phyloP scores from a whole-genome alignment of 2,797 vertebrate species.

The Enteromius unitaeniatus region DNA sequence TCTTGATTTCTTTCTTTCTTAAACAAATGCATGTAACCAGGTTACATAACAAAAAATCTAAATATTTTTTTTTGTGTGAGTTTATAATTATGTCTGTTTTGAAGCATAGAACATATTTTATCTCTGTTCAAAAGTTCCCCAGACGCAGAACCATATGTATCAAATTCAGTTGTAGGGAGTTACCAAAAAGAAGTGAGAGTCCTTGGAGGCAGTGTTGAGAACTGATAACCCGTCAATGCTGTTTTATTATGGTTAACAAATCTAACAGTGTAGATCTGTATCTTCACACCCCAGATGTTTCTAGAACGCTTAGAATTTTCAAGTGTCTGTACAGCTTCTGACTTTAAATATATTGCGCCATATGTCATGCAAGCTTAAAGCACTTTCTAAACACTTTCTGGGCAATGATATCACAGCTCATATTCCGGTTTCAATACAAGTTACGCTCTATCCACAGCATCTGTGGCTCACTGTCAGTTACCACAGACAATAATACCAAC shows the following conservation, averaged over 20 bases:
- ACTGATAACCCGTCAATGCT: constrained; percentile 70
- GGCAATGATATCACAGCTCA: constrained; percentile 30
- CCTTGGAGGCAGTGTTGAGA: constrained; percentile 71
- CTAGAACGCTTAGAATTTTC: constrained; percentile 48
- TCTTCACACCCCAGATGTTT: constrained; percentile 60
- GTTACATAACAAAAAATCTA: neutral
- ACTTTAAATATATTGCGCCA: constrained; percentile 45
- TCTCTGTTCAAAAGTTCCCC: constrained; percentile 13
- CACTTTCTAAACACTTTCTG: constrained; percentile 43
- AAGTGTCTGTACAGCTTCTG: constrained; percentile 39
- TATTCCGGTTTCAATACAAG: constrained; percentile 1
- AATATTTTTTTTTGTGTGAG: neutral
- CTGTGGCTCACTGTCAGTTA: constrained; percentile 25
- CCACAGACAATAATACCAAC: constrained; percentile 2
- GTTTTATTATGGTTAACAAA: constrained; percentile 70
- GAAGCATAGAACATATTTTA: constrained; percentile 22
- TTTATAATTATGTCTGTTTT: constrained; percentile 22
- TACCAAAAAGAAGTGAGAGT: constrained; percentile 38
- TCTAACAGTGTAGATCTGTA: constrained; percentile 69
- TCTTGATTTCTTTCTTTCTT: neutral
- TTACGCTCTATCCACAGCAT: constrained; percentile 15
- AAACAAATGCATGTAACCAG: neutral
- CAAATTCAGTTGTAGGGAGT: constrained; percentile 47
- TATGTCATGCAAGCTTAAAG: constrained; percentile 43
- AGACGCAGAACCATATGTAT: constrained; percentile 56